phyloP scores from a whole-genome alignment of 1,140 invertebrate species.

The Mesaphorura yosii region DNA sequence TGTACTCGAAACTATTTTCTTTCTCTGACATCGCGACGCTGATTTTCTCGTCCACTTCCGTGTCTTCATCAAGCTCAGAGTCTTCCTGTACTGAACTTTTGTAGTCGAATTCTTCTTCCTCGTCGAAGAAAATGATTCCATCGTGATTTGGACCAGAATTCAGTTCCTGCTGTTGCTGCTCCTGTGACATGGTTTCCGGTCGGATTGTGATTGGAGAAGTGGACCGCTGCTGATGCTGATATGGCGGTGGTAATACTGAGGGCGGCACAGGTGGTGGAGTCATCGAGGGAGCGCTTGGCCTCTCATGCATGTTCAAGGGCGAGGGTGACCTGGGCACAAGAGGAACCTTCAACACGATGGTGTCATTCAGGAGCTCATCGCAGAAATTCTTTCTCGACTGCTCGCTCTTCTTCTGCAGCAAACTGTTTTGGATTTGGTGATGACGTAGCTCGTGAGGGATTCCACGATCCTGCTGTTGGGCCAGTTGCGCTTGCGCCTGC shows the following conservation, averaged over 20 bases:
- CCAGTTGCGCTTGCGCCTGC: too few species aligned
- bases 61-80: slow-evolving; percentile 14
- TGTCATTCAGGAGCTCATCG: slow-evolving; percentile 7
- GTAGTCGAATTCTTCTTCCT: slow-evolving; percentile 22
- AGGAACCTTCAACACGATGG: slow-evolving; percentile 1
- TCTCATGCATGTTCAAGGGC: too few species aligned
- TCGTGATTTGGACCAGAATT: slow-evolving; percentile 16
- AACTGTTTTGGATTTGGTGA: too few species aligned
- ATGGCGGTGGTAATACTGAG: neutral
- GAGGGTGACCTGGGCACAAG: neutral
- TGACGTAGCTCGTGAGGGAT: too few species aligned
- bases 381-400: slow-evolving; percentile 8
- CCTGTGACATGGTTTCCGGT: neutral
- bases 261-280: neutral
- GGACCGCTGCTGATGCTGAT: too few species aligned
- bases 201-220: too few species aligned
- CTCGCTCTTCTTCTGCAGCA: too few species aligned
- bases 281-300: too few species aligned
- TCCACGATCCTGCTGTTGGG: too few species aligned
- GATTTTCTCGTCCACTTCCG: slow-evolving; percentile 15
- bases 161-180: neutral
- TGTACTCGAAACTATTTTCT: slow-evolving; percentile 30
- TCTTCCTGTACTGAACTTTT: too few species aligned
- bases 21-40: slow-evolving; percentile 6
- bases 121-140: slow-evolving; percentile 28